Percentiles rank a stretch among this genome's conserved stretches.
phyloP scores from a whole-genome alignment of 2,888 invertebrate genomes.

The Callyntrura guangdongensis region DNA sequence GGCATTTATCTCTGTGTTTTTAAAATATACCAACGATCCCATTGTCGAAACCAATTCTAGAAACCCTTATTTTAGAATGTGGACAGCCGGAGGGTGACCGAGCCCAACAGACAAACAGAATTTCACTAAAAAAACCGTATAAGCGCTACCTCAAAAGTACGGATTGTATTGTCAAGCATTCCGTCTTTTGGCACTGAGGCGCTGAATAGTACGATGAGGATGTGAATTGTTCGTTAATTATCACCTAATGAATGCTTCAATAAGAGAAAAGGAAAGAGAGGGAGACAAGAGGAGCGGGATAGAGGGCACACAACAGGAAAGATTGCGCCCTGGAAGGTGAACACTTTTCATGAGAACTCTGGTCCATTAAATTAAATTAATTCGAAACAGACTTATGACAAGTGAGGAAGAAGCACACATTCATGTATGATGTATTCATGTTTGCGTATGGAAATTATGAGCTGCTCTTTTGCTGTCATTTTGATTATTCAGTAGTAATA shows the following conservation, averaged over 20 bases:
- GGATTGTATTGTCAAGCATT: conserved; percentile 31
- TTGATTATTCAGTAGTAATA: conserved; percentile 29
- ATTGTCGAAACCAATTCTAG: no score
- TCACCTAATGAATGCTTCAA: conserved; percentile 49
- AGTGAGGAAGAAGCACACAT: conserved; percentile 44
- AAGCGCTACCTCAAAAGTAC: neutral
- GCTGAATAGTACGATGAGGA: conserved; percentile 9
- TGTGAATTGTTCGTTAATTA: conserved; percentile 58
- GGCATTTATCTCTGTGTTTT: no score
- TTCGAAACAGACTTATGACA: conserved; percentile 61
- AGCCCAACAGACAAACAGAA: no score
- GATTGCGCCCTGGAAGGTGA: conserved; percentile 64
- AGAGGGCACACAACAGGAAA: conserved; percentile 21
- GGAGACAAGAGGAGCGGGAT: no score
- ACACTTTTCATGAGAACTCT: conserved; percentile 75
- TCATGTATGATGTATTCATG: neutral
- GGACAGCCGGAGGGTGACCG: no score
- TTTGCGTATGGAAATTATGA: conserved; percentile 25
- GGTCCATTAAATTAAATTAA: conserved; percentile 72
- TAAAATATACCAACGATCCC: no score
- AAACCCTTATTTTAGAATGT: no score
- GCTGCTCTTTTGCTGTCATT: conserved; percentile 56
- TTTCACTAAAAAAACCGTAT: no score
- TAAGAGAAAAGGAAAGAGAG: conserved; percentile 16
- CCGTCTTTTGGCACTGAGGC: conserved; percentile 17